Base-by-base conservation (phyloP, 2,797 vertebrate genomes). In the Peromyscus melanophrys region DNA sequence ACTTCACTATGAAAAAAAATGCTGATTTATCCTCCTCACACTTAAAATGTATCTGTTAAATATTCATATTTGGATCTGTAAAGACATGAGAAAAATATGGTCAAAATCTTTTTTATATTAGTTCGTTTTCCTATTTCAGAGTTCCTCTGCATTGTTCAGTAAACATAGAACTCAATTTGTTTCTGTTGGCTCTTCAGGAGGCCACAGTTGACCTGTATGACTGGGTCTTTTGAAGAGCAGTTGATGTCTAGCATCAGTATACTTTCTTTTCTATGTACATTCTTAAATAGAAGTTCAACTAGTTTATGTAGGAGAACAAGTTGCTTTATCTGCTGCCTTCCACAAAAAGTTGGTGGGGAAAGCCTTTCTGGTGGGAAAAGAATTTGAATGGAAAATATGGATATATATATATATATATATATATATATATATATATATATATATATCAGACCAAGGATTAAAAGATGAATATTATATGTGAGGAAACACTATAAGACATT, bases 361-460 rank as follows among this genome's bases (percentile, higher is more conserved):
- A 95, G 12, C 1, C 16, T 86, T 97, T 92, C 63, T 67, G 34
- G 61, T 96, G 91, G 94, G 83, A 89, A 97, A 97, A 92, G 29
- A 96, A 97, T 97, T 84, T 94, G 93, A 96, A 82, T 85, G 77
- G 92, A 97, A 97, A 97, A 96, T 80, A 87, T 82, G 83, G 59
- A 93, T 2, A 34, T 69, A 69, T 7, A 71, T 19, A n/a, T n/a
- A 96, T 96, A 19, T n/a, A 67, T n/a, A n/a, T 69, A n/a, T n/a
- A 21, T n/a, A 10, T 9, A 16, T 17, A 17, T 8, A 93, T 13
- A n/a, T 69, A 67, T 6, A 71, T 17, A 34, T 34, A 69, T 16
- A 95, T 91, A 94, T 89, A 96, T 96, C 94, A 97, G 94, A 93
- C 37, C 49, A 92, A 90, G 91, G 84, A 96, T 98, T 97, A 98